Conservation (phyloP, 2,888 invertebrate genomes). For the Euplexia lucipara region DNA sequence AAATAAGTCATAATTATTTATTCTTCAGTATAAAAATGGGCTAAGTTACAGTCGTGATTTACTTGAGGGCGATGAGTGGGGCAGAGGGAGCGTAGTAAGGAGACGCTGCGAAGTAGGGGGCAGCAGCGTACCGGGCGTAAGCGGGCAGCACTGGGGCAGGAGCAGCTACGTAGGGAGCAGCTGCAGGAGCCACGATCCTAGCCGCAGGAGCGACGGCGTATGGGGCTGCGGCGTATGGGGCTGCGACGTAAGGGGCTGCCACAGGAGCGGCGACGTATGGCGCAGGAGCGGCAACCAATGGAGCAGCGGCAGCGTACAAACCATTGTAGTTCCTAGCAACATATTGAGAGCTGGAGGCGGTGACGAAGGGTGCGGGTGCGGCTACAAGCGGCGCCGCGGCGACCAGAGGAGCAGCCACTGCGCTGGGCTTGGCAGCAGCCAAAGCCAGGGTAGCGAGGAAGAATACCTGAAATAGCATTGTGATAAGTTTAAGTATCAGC, state of each 20-base stretch:
- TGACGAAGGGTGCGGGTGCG: conserved; percentile 91
- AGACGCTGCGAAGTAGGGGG: conserved; percentile 66
- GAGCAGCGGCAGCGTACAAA: conserved; percentile 86
- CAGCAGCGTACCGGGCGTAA: conserved; percentile 68
- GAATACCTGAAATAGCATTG: conserved; percentile 75
- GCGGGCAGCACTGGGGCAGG: conserved; percentile 74
- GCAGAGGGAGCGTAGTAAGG: conserved; percentile 80
- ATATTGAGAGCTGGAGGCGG: conserved; percentile 92
- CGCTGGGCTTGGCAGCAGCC: conserved; percentile 81
- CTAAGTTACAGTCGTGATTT: conserved; percentile 75
- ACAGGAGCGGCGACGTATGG: conserved; percentile 77
- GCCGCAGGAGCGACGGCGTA: conserved; percentile 70
- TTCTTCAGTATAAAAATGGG: conserved; percentile 68
- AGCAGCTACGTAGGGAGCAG: conserved; percentile 72
- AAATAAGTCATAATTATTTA: conserved; percentile 45
- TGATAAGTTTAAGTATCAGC: background rate
- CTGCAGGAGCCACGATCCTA: conserved; percentile 65
- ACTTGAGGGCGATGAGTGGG: conserved; percentile 79
- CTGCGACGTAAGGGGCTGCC: conserved; percentile 70
- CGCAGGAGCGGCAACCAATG: conserved; percentile 84
- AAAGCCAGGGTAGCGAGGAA: conserved; percentile 80
- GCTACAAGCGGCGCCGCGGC: conserved; percentile 83
- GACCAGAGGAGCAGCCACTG: conserved; percentile 76
- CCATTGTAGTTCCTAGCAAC: conserved; percentile 92
- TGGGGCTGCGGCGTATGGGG: conserved; percentile 44